Conservation (phyloP, 2,797 vertebrate genomes). For the Pipistrellus pygmaeus region DNA sequence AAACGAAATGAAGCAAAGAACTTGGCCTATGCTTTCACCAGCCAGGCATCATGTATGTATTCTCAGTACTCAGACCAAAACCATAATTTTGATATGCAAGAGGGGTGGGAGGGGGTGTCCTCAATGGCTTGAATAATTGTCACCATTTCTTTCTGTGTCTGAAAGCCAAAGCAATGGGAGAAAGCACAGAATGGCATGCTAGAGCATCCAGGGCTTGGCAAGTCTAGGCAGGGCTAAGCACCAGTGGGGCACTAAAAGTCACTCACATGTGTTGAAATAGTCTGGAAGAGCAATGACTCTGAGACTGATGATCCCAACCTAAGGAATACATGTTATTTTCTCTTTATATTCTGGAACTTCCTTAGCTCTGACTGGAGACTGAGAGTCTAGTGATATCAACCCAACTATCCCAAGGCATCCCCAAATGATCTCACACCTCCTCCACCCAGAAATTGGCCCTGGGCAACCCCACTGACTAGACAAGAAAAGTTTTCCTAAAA, state of each 20-base stretch:
- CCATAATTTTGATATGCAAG: background rate
- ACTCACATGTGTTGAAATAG: background rate
- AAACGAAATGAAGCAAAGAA: conserved; percentile 24
- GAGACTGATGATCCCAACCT: background rate
- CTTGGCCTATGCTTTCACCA: background rate
- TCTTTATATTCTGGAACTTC: background rate
- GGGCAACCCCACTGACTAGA: background rate
- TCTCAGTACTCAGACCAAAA: background rate
- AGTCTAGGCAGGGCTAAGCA: background rate
- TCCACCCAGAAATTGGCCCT: background rate
- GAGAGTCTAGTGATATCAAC: background rate
- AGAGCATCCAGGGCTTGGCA: background rate
- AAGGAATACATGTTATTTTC: background rate
- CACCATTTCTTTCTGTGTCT: background rate
- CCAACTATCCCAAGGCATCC: background rate
- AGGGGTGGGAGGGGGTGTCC: accelerated
- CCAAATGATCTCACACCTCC: background rate
- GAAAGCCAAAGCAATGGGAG: background rate
- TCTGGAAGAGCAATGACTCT: background rate
- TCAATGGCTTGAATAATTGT: background rate
- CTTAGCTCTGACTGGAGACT: background rate
- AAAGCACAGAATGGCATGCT: background rate
- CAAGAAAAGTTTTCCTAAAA: background rate
- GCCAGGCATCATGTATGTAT: background rate
- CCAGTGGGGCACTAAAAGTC: background rate